A percentile compares a stretch with the other conserved stretches of the same genome.
Conservation (phyloP, 2,888 invertebrate genomes). For the Acleris cristana region DNA sequence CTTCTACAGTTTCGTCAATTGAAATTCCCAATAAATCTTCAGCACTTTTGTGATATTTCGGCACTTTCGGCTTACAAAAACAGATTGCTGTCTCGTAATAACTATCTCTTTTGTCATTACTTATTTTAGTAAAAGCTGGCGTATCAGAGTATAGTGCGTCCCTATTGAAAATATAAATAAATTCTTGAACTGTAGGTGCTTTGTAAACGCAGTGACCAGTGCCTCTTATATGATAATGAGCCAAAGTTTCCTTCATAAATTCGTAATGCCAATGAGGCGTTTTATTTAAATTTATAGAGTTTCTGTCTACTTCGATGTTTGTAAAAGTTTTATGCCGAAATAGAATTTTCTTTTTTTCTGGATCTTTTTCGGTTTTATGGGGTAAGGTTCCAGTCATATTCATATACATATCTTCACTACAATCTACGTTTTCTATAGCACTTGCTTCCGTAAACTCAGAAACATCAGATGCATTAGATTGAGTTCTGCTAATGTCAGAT, state of each 20-base stretch:
- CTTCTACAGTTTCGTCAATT: conserved; percentile 48
- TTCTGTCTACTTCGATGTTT: conserved; percentile 74
- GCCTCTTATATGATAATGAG: conserved; percentile 76
- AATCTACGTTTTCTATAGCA: conserved; percentile 78
- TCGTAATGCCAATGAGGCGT: conserved; percentile 65
- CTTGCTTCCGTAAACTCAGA: conserved; percentile 72
- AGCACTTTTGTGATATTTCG: conserved; percentile 73
- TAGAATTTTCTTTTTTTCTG: conserved; percentile 65
- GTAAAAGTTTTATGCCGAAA: conserved; percentile 80
- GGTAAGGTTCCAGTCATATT: conserved; percentile 77
- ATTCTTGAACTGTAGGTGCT: conserved; percentile 73
- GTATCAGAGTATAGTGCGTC: conserved; percentile 68
- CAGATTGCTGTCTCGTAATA: conserved; percentile 79
- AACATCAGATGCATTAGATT: conserved; percentile 67
- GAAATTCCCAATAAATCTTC: conserved; percentile 70
- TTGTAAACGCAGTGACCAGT: conserved; percentile 78
- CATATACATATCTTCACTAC: conserved; percentile 68
- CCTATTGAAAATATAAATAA: conserved; percentile 76
- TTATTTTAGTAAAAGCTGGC: conserved; percentile 63
- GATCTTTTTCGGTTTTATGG: conserved; percentile 58
- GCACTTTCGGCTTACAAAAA: conserved; percentile 72
- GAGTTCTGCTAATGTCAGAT: conserved; percentile 59
- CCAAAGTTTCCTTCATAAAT: conserved; percentile 71
- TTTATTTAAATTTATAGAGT: conserved; percentile 62
- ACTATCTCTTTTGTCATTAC: conserved; percentile 65